phyloP scores from a whole-genome alignment of 2,888 invertebrate species.

The Portevinia maculata region DNA sequence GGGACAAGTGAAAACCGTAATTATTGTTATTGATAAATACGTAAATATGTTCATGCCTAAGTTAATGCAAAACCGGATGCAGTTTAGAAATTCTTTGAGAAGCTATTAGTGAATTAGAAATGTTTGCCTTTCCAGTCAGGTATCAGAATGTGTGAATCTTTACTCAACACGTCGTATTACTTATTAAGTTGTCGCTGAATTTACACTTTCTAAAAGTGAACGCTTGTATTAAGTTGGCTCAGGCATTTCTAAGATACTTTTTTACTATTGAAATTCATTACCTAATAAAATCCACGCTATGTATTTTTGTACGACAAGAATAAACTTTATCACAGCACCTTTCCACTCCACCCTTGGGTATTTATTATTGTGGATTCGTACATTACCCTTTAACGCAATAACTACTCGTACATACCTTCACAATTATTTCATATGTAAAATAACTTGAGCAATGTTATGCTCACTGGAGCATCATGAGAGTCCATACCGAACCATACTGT shows the following conservation, averaged over 20 bases:
- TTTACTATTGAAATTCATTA: background rate
- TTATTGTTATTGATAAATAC: slow-evolving; percentile 56
- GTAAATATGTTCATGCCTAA: too few relatives aligned
- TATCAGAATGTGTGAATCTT: slow-evolving; percentile 25
- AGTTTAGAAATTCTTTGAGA: slow-evolving; percentile 33
- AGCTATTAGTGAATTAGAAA: slow-evolving; percentile 34
- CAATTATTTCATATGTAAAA: slow-evolving; percentile 40
- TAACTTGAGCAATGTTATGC: slow-evolving; percentile 60
- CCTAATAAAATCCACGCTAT: background rate
- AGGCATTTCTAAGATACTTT: background rate
- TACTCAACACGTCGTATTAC: background rate
- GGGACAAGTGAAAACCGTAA: slow-evolving; percentile 62
- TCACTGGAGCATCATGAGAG: slow-evolving; percentile 43
- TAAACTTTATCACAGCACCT: background rate
- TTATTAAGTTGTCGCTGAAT: too few relatives aligned
- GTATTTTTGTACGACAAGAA: background rate
- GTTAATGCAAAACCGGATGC: slow-evolving; percentile 53
- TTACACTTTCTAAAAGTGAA: slow-evolving; percentile 62
- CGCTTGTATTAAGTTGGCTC: background rate
- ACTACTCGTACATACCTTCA: too few relatives aligned
- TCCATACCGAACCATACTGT: slow-evolving; percentile 9
- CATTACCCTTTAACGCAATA: slow-evolving; percentile 45
- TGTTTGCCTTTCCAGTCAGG: background rate
- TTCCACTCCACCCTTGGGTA: background rate
- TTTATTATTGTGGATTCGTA: background rate